Base-by-base conservation (phyloP, 2,888 invertebrate genomes). In the Ornithoptera priamus region DNA sequence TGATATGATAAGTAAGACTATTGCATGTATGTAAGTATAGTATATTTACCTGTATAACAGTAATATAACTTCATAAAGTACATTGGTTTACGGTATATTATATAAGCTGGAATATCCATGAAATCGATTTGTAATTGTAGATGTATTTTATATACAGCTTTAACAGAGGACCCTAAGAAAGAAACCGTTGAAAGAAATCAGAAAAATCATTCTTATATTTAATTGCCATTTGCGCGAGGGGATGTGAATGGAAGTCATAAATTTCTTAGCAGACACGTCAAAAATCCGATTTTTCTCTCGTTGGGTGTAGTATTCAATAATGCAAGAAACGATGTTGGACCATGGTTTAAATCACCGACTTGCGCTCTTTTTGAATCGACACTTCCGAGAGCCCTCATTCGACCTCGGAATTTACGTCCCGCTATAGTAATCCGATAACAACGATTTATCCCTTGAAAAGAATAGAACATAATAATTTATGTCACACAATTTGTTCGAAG, bases 261-360 rank as follows among this genome's bases (percentile, higher is more conserved):
- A 91, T 90, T 86, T 76, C 72, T 75, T 79, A 79, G 77, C 79
- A 78, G 81, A 75, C 80, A 85, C 78, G 84, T 89, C 87, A 90
- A 88, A 90, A 88, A 84, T 86, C 85, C 86, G 87, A 89, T 86
- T 89, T 88, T 88, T 89, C 90, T 88, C 87, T 85, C 82, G 86
- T 81, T 83, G 85, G 84, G 83, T 78, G 80, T 80, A 83, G 86
- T 85, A 86, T 90, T 91, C 88, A 89, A 90, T 90, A 90, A 88
- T 83, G 84, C 81, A 79, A 78, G 80, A 78, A 70, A 76, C 79
- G 76, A 75, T 79, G 80, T 78, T 78, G 77, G 81, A 76, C 81
- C 79, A 79, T 74, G 75, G 83, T 76, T 85, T 91, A 91, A 90
- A 91, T 90, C 91, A 90, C 84, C 72, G 78, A 76, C 79, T 76